phyloP scores from a whole-genome alignment of 1,140 invertebrate genomes.

The Dreissena polymorpha region DNA sequence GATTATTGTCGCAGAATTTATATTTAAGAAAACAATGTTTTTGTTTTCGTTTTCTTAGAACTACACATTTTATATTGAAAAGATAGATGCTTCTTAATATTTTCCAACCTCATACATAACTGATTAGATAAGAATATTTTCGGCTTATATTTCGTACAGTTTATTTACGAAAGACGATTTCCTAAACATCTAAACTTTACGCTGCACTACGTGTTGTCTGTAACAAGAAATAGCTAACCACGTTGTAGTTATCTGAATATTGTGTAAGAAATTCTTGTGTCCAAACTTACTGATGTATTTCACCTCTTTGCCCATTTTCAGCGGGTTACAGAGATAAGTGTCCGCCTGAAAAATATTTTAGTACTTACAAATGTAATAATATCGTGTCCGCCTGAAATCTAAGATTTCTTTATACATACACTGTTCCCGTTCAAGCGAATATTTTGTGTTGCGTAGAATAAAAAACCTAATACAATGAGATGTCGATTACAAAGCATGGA shows the following conservation, averaged over 20 bases:
- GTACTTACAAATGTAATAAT: not conserved
- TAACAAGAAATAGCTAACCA: not conserved
- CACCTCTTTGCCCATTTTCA: constrained; percentile 61
- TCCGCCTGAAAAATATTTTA: constrained; percentile 63
- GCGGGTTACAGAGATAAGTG: constrained; percentile 69
- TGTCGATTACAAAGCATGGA: not conserved
- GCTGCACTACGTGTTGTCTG: not conserved
- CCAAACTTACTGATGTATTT: constrained; percentile 66
- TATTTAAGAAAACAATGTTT: no score
- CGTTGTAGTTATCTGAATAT: not conserved
- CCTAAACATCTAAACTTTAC: no score
- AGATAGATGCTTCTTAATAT: no score
- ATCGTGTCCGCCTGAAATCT: not conserved
- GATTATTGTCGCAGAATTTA: no score
- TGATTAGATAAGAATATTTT: no score
- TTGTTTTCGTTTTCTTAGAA: no score
- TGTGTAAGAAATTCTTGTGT: not conserved
- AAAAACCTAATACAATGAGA: not conserved
- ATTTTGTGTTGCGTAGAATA: constrained; percentile 31
- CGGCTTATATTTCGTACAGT: no score
- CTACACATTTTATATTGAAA: no score
- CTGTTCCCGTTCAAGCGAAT: not conserved
- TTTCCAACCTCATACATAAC: no score
- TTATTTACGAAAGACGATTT: no score
- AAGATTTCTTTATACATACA: not conserved